phyloP scores from a whole-genome alignment of 2,113 vertebrate genomes.

The Lampris incognitus region DNA sequence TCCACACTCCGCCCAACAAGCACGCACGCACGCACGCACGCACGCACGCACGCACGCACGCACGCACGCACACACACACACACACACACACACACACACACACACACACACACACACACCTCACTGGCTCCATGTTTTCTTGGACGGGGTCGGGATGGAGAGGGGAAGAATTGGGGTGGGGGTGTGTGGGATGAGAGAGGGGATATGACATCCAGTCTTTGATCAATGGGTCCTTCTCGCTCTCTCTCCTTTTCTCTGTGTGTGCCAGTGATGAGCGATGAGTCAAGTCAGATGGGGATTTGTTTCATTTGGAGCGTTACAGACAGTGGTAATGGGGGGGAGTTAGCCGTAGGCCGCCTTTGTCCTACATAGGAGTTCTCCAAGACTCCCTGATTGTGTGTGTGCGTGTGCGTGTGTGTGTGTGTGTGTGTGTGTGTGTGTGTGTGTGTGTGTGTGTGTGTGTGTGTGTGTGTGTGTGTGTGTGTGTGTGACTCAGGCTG shows the following conservation, averaged over 20 bases:
- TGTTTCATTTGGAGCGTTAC: slow-evolving; percentile 53
- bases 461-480: slow-evolving; percentile 38
- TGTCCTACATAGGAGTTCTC: slow-evolving; percentile 78
- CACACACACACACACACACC: not conserved
- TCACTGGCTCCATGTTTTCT: slow-evolving; percentile 47
- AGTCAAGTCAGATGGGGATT: slow-evolving; percentile 71
- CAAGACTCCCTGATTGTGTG: slow-evolving; percentile 53
- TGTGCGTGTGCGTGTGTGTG: slow-evolving; percentile 32
- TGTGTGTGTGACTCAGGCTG: slow-evolving; percentile 61
- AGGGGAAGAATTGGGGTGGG: slow-evolving; percentile 6
- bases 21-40: slow-evolving; percentile 17
- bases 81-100: not conserved
- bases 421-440: slow-evolving; percentile 23
- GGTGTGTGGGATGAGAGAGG: slow-evolving; percentile 57
- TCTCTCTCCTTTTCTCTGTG: slow-evolving; percentile 40
- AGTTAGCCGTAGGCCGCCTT: slow-evolving; percentile 67
- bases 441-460: too few species aligned
- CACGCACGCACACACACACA: not conserved
- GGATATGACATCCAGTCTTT: slow-evolving; percentile 69
- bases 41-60: not conserved
- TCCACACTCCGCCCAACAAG: slow-evolving; percentile 15
- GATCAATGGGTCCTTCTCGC: slow-evolving; percentile 61
- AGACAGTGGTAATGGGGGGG: slow-evolving; percentile 62
- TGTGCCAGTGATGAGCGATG: slow-evolving; percentile 70
- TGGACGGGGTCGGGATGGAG: too few species aligned